Conservation (phyloP, 2,113 vertebrate genomes). For the Oryzias woworae region DNA sequence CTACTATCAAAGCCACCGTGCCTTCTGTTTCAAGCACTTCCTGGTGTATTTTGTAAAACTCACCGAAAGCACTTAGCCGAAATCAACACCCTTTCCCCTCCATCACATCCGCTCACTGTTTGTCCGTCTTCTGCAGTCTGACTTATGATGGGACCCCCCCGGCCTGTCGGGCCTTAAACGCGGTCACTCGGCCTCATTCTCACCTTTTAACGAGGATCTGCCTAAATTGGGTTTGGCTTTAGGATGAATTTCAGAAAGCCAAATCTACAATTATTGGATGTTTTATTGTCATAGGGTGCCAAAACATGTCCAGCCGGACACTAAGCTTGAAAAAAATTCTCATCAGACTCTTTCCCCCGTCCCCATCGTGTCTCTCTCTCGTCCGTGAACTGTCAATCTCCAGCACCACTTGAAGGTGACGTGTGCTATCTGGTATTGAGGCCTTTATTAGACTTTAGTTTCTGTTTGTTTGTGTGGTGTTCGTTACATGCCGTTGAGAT, state of each 20-base stretch:
- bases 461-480: constrained; percentile 73
- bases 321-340: constrained; percentile 45
- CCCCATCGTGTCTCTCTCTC: constrained; percentile 23
- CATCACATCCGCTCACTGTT: constrained; percentile 17
- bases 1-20: constrained; percentile 80
- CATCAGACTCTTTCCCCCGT: constrained; percentile 12
- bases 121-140: constrained; percentile 21
- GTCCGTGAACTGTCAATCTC: constrained; percentile 55
- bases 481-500: constrained; percentile 77
- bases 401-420: constrained; percentile 75
- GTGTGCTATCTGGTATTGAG: constrained; percentile 78
- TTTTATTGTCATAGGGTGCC: constrained; percentile 57
- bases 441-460: constrained; percentile 74
- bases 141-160: constrained; percentile 20
- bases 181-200: constrained; percentile 41
- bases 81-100: constrained; percentile 42
- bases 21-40: constrained; percentile 84
- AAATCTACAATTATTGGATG: constrained; percentile 39
- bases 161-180: constrained; percentile 50
- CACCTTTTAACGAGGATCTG: constrained; percentile 42
- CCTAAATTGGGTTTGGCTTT: constrained; percentile 6
- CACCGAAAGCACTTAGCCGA: constrained; percentile 81
- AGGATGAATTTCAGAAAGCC: constrained; percentile 62
- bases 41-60: constrained; percentile 80
- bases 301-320: constrained; percentile 70